Evolutionary conservation across 2,797 vertebrate species (phyloP).

Genomic region (Enteromius trimaculatus): DNA sequence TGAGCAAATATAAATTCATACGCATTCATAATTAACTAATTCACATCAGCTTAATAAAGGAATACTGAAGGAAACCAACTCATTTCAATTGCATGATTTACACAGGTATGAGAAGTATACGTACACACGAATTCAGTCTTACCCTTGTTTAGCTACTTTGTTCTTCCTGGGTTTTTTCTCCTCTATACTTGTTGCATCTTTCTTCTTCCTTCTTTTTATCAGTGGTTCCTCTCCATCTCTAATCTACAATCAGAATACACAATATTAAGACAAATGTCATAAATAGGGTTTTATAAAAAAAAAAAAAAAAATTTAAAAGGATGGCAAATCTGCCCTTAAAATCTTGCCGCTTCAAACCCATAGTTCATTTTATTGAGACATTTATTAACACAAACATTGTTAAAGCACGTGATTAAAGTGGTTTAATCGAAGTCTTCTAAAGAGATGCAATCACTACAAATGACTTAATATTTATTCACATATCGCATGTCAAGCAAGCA

Average conservation of each 20-base stretch:
- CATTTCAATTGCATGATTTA: background rate
- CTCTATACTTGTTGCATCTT: constrained; percentile 79
- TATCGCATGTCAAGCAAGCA: background rate
- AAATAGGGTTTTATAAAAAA: background rate
- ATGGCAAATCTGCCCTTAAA: background rate
- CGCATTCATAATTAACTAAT: background rate
- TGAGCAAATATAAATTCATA: constrained; percentile 24
- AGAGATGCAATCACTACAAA: background rate
- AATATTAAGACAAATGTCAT: background rate
- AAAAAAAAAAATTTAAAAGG: background rate
- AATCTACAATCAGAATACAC: constrained; percentile 50
- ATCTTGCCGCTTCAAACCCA: background rate
- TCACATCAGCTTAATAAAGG: background rate
- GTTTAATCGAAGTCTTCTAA: background rate
- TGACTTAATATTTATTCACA: background rate
- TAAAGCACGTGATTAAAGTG: background rate
- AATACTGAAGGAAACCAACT: background rate
- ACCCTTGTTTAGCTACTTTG: constrained; percentile 86
- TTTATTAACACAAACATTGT: too few relatives aligned
- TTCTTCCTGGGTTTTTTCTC: constrained; percentile 89
- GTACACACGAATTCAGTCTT: constrained; percentile 49
- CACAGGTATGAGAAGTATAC: background rate
- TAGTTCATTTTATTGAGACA: background rate
- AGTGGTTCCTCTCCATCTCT: constrained; percentile 83
- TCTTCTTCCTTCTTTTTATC: constrained; percentile 90